These are phyloP conservation scores for Notarius lentiginosus DNA, from an alignment of 2,113 vertebrate species.

Conservation along the genomic window DNA sequence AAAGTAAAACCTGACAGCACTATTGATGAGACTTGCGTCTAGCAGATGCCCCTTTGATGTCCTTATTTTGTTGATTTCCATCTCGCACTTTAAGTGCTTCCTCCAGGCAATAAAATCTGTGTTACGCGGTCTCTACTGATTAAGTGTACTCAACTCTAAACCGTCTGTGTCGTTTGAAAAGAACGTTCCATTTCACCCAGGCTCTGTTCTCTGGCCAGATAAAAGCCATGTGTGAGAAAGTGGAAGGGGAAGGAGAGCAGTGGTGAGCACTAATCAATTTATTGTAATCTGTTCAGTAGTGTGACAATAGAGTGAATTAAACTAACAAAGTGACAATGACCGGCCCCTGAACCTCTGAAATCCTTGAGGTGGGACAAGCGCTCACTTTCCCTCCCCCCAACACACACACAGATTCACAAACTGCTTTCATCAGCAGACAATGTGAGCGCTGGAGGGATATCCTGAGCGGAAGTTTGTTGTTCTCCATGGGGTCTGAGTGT, in stretches of 20 bases:
- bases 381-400: not conserved
- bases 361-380: constrained; percentile 22
- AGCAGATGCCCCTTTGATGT: constrained; percentile 32
- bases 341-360: constrained; percentile 33
- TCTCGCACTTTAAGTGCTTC: constrained; percentile 39
- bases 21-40: constrained; percentile 10
- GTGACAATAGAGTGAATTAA: constrained; percentile 35
- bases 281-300: constrained; percentile 26
- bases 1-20: constrained; percentile 33
- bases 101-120: constrained; percentile 28
- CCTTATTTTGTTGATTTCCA: constrained; percentile 40
- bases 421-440: constrained; percentile 10
- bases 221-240: constrained; percentile 44
- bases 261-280: constrained; percentile 34
- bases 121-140: constrained; percentile 31
- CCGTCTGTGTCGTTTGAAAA: constrained; percentile 9
- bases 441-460: constrained; percentile 43
- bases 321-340: constrained; percentile 38
- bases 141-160: constrained; percentile 29
- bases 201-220: not conserved
- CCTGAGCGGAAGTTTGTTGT: constrained; percentile 40
- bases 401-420: not conserved
- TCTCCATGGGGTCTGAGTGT: constrained; percentile 32
- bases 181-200: constrained; percentile 18
- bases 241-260: not conserved